Conservation (phyloP, 2,113 vertebrate genomes). For the Stegostoma tigrinum region DNA sequence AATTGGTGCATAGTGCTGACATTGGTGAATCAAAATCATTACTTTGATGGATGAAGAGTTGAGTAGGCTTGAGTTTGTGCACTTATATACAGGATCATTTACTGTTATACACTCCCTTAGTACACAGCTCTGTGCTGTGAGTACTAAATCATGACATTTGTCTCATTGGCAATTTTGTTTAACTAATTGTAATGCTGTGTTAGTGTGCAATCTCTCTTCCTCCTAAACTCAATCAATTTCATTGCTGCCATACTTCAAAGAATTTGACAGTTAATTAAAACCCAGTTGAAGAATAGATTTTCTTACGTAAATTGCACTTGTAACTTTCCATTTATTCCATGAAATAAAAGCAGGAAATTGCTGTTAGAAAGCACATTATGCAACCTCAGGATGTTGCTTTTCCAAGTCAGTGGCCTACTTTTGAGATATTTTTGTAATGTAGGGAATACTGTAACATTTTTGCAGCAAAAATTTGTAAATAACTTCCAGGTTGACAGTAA, state of each 20-base stretch:
- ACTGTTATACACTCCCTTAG: not conserved
- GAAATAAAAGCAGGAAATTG: not conserved
- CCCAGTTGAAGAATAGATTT: not conserved
- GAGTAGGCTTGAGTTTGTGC: not conserved
- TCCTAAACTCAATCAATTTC: not conserved
- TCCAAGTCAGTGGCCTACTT: not conserved
- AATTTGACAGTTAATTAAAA: not conserved
- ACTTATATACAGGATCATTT: not conserved
- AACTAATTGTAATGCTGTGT: not conserved
- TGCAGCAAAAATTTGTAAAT: not conserved
- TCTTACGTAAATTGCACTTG: not conserved
- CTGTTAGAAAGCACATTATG: not conserved
- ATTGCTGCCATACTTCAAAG: not conserved
- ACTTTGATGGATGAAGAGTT: not conserved
- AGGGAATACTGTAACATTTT: not conserved
- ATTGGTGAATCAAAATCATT: not conserved
- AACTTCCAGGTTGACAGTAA: not conserved
- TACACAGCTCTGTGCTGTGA: not conserved
- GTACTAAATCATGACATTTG: not conserved
- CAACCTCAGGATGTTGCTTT: not conserved
- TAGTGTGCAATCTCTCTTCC: not conserved
- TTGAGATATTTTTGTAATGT: not conserved
- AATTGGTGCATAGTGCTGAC: not conserved
- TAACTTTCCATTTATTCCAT: not conserved
- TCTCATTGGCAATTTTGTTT: not conserved